These are phyloP conservation scores for Drosophila bunnanda DNA, from an alignment of 2,888 invertebrate genomes.

Conservation along the genomic window DNA sequence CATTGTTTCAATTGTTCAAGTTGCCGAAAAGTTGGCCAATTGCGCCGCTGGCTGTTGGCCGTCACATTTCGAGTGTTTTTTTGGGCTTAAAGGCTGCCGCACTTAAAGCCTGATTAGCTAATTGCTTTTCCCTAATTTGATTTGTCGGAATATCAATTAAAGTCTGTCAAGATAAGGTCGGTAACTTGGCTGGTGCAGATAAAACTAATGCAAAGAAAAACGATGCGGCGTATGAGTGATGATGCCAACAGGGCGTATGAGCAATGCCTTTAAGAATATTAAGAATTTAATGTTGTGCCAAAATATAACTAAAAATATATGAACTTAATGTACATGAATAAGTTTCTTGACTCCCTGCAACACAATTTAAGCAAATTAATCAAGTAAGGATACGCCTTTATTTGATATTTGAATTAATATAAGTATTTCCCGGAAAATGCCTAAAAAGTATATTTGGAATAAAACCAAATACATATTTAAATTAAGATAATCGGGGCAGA, in stretches of 20 bases:
- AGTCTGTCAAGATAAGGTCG: constrained; percentile 17
- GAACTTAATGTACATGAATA: too few relatives aligned
- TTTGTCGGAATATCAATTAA: constrained; percentile 50
- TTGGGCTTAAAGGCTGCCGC: constrained; percentile 19
- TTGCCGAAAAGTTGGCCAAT: constrained; percentile 54
- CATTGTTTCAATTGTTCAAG: constrained; percentile 70
- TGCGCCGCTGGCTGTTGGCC: constrained; percentile 24
- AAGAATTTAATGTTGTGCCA: too few relatives aligned
- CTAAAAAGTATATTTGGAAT: background rate
- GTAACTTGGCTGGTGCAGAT: constrained; percentile 5
- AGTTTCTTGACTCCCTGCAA: background rate
- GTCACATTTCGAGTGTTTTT: constrained; percentile 39
- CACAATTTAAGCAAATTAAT: background rate
- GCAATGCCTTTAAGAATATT: background rate
- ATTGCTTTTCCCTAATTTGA: constrained; percentile 54
- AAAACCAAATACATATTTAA: background rate
- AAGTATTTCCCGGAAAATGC: background rate
- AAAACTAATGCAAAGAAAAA: background rate
- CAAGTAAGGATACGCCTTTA: background rate
- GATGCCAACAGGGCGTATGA: background rate
- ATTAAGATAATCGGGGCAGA: background rate
- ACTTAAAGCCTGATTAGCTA: constrained; percentile 63
- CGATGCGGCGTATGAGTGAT: constrained; percentile 4
- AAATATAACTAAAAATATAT: too few relatives aligned
- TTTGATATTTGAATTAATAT: background rate